phyloP scores from a whole-genome alignment of 2,113 vertebrate species.

The Cardinalis cardinalis region DNA sequence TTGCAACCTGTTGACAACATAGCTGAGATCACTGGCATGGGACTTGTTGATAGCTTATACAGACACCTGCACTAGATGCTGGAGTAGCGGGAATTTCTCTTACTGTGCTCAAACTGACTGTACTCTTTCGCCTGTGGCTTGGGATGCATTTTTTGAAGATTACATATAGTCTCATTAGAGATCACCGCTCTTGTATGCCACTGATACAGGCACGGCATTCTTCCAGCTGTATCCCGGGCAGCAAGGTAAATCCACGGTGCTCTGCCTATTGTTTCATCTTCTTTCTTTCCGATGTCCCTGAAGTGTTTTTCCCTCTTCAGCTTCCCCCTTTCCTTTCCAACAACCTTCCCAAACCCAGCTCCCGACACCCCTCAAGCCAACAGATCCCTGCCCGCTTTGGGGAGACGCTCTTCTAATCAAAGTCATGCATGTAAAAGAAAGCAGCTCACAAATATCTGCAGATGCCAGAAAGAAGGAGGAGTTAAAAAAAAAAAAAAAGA shows the following conservation, averaged over 20 bases:
- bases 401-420: not conserved
- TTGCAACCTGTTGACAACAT: slow-evolving; percentile 45
- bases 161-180: slow-evolving; percentile 67
- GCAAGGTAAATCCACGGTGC: slow-evolving; percentile 13
- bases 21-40: slow-evolving; percentile 45
- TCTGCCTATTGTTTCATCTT: slow-evolving; percentile 26
- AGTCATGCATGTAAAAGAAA: not conserved
- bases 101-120: slow-evolving; percentile 43
- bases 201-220: not conserved
- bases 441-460: not conserved
- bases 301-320: not conserved
- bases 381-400: not conserved
- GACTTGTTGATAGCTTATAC: slow-evolving; percentile 61
- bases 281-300: not conserved
- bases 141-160: slow-evolving; percentile 72
- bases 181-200: slow-evolving; percentile 31
- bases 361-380: not conserved
- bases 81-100: slow-evolving; percentile 43
- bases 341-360: not conserved
- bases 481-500: no score
- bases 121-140: slow-evolving; percentile 34
- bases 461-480: not conserved
- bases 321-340: not conserved
- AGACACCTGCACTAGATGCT: slow-evolving; percentile 68
- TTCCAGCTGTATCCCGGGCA: not conserved